A percentile compares a stretch with the other conserved stretches of the same genome.
These are phyloP conservation scores for Adelphocoris suturalis DNA, from an alignment of 2,888 invertebrate genomes.

Conservation along the genomic window DNA sequence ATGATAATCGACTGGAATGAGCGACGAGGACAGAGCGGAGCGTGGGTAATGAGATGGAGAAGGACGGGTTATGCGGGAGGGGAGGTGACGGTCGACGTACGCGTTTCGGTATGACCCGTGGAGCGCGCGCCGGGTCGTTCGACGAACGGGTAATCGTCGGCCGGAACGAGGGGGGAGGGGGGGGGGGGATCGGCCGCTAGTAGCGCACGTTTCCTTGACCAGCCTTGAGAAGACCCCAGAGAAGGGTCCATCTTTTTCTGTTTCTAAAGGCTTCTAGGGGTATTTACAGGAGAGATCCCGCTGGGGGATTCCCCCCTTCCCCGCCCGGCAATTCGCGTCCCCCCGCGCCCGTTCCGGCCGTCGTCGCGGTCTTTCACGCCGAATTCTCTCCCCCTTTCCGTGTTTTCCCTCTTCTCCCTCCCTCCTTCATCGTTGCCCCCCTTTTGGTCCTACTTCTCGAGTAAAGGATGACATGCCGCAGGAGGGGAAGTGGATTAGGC, in stretches of 20 bases:
- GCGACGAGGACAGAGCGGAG: too few species aligned
- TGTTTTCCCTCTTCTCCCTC: not conserved
- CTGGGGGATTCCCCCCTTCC: not conserved
- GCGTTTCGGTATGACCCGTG: constrained; percentile 39
- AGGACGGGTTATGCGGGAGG: not conserved
- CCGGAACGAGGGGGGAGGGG: not conserved
- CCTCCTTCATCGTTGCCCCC: not conserved
- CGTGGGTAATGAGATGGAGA: not conserved
- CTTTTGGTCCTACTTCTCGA: constrained; percentile 60
- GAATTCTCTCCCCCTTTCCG: constrained; percentile 17
- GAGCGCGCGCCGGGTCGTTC: not conserved
- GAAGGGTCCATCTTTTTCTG: constrained; percentile 30
- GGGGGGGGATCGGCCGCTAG: not conserved
- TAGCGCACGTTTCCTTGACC: constrained; percentile 67
- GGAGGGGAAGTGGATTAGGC: constrained; percentile 70
- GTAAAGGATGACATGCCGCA: constrained; percentile 71
- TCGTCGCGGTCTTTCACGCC: constrained; percentile 14
- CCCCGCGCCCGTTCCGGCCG: not conserved
- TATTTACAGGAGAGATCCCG: constrained; percentile 58
- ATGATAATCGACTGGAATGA: too few species aligned
- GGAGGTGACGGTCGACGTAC: constrained; percentile 30
- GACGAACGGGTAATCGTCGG: not conserved
- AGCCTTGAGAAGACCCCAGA: constrained; percentile 57
- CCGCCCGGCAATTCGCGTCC: not conserved
- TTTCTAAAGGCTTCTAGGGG: constrained; percentile 3